Conservation (phyloP, 2,113 vertebrate genomes). For the Gymnobelideus leadbeateri region DNA sequence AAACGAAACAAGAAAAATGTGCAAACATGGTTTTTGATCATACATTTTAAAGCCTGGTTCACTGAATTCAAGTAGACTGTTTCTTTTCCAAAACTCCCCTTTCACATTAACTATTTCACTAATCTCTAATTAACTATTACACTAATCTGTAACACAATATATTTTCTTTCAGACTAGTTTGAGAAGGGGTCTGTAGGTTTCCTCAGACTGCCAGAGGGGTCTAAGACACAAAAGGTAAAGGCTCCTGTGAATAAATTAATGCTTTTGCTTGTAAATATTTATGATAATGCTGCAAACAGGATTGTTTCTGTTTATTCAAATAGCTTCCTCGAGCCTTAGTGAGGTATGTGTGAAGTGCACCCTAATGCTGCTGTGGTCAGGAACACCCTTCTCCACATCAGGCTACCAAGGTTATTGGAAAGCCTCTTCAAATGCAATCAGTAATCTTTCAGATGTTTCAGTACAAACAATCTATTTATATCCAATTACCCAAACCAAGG, state of each 20-base stretch:
- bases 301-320: slow-evolving; percentile 13
- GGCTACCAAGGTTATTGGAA: not conserved
- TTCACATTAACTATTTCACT: not conserved
- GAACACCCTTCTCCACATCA: slow-evolving; percentile 3
- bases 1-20: slow-evolving; percentile 34
- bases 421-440: not conserved
- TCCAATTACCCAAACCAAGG: slow-evolving; percentile 29
- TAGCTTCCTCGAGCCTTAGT: not conserved
- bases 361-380: slow-evolving; percentile 19
- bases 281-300: not conserved
- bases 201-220: not conserved
- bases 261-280: slow-evolving; percentile 34
- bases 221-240: not conserved
- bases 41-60: slow-evolving; percentile 28
- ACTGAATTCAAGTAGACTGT: slow-evolving; percentile 45
- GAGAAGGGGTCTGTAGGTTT: not conserved
- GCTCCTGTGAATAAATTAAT: not conserved
- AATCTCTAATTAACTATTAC: too few relatives aligned
- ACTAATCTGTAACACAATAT: not conserved
- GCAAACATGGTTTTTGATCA: not conserved
- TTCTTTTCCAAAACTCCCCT: slow-evolving; percentile 37
- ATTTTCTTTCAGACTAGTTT: not conserved
- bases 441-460: too few relatives aligned
- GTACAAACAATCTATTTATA: not conserved
- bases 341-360: not conserved